Conservation (phyloP, 2,113 vertebrate genomes). For the Nycticorax nycticorax region DNA sequence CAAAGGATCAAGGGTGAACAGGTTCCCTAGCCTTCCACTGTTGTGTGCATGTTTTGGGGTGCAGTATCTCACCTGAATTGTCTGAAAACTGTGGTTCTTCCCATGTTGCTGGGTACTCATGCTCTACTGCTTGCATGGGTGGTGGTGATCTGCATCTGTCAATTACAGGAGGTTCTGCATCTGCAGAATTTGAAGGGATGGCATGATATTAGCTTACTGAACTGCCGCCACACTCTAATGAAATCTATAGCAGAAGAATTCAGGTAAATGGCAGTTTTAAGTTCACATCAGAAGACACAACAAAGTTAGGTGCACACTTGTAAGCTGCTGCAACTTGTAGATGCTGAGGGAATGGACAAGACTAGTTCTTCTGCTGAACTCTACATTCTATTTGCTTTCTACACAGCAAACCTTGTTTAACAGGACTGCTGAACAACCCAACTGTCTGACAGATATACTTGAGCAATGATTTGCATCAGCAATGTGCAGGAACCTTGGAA, state of each 20-base stretch:
- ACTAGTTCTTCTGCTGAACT: background rate
- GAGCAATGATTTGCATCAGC: background rate
- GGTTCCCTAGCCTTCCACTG: background rate
- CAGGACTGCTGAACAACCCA: background rate
- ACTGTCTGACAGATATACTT: background rate
- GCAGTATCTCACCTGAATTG: constrained; percentile 87
- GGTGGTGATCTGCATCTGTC: constrained; percentile 94
- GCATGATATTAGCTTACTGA: background rate
- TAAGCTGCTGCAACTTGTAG: background rate
- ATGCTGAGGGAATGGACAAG: background rate
- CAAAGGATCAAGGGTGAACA: background rate
- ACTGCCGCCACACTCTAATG: background rate
- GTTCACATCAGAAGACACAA: background rate
- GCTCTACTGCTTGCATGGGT: constrained; percentile 78
- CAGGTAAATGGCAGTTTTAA: background rate
- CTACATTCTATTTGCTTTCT: background rate
- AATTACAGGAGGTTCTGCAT: constrained; percentile 92
- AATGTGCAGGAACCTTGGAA: background rate
- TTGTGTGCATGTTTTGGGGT: background rate
- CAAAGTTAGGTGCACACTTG: background rate
- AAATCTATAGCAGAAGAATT: background rate
- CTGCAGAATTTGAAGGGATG: constrained; percentile 71
- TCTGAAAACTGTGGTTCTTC: constrained; percentile 97
- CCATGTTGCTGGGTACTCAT: constrained; percentile 79
- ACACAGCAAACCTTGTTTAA: background rate